phyloP scores from a whole-genome alignment of 23 tunicate genomes.

The Clavelina lepadiformis region DNA sequence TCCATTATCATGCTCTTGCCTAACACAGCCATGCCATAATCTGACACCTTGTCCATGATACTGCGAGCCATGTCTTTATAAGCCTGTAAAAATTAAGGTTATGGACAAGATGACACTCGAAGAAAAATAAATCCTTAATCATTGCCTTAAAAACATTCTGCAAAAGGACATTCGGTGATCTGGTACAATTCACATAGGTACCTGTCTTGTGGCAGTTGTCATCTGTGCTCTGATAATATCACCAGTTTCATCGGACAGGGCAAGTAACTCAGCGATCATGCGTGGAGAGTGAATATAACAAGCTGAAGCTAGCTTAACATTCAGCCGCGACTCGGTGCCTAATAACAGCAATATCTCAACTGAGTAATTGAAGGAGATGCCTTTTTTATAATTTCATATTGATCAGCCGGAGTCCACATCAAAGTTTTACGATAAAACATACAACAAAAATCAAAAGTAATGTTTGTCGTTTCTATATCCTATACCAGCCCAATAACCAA shows the following conservation, averaged over 20 bases:
- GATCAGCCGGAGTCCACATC: no score
- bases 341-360: no score
- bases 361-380: no score
- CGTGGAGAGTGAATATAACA: slow-evolving; percentile 87
- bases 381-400: no score
- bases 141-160: not conserved
- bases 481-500: no score
- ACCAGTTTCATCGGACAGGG: slow-evolving; percentile 60
- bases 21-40: slow-evolving; percentile 54
- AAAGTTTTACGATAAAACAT: no score
- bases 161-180: not conserved
- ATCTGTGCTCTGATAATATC: slow-evolving; percentile 42
- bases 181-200: not conserved
- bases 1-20: slow-evolving; percentile 7
- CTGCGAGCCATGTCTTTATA: slow-evolving; percentile 89
- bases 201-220: slow-evolving; percentile 74
- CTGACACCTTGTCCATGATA: slow-evolving; percentile 79
- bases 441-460: no score
- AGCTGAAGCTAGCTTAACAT: slow-evolving; percentile 51
- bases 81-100: slow-evolving; percentile 39
- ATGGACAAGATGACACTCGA: not conserved
- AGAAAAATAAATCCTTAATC: not conserved
- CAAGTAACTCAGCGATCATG: slow-evolving; percentile 63
- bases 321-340: slow-evolving; percentile 27
- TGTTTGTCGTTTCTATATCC: no score